Evolutionary conservation across 2,888 invertebrate genomes (phyloP), one percentile per base, ranked within the genome.

Genomic region (Heteromurus nitidus): DNA sequence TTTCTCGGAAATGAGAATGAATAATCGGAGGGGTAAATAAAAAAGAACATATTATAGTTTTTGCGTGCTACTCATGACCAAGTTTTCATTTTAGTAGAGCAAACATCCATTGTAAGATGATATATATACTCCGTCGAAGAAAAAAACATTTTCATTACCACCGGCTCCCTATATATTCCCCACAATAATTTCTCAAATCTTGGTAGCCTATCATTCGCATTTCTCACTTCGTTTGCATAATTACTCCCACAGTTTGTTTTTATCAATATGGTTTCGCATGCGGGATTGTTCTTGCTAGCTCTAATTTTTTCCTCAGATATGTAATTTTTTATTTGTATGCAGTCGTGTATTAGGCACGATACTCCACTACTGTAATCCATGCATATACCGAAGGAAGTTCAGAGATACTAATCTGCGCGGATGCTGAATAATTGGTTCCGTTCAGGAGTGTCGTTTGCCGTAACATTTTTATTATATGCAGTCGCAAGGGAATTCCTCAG

Each of bases 361-460:
- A n/a, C n/a, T n/a, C n/a, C n/a, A n/a, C n/a, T n/a, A n/a, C n/a
- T n/a, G n/a, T n/a, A n/a, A n/a, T n/a, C 47, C 47, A n/a, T 47
- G n/a, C n/a, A 47, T 16, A 24, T 22, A 24, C 36, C 30, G 42
- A 73, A 67, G 73, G 80, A 80, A 80, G 70, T 58, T n/a, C 28
- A 69, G 58, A 64, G 80, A 80, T 80, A n/a, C 26, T 73, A 73
- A 80, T 80, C 80, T 80, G 7, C 65, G 42, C 73, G 80, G 73
- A 80, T 80, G 68, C 68, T 44, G 22, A 60, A 58, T 73, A 73
- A 67, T 80, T 72, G 67, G 72, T 73, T 80, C 80, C 80, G 73
- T 68, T 80, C 60, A 24, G 18, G 50, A 77, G 28, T 44, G 47
- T 44, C 62, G 68, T 60, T 60, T 77, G 72, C 79, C 69, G 62